Percentiles rank a stretch among this genome's conserved stretches.
Evolutionary conservation across 2,888 invertebrate species (phyloP).

Genomic region (Agrenia bidenticulata): DNA sequence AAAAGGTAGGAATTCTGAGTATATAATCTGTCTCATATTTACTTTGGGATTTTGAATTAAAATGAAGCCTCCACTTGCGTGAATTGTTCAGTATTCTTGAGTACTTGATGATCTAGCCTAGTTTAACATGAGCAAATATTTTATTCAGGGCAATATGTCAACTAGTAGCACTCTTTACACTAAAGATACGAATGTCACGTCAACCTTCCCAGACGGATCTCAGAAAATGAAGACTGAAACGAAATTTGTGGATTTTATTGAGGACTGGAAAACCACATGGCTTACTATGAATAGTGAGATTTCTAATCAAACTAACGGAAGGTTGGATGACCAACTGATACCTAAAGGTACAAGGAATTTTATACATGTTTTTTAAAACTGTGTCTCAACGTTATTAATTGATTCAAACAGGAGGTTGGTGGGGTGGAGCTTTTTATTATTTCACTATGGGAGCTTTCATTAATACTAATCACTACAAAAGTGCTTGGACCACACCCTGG

Average conservation of each 20-base stretch:
- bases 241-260: conserved; percentile 40
- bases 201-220: conserved; percentile 42
- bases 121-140: too few species aligned
- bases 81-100: too few species aligned
- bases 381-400: neutral
- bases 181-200: conserved; percentile 27
- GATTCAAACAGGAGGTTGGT: conserved; percentile 37
- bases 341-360: conserved; percentile 45
- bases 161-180: conserved; percentile 39
- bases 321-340: conserved; percentile 41
- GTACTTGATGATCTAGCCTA: too few species aligned
- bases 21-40: neutral
- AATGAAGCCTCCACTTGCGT: too few species aligned
- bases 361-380: too few species aligned
- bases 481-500: conserved; percentile 35
- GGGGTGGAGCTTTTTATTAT: conserved; percentile 44
- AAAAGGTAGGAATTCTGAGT: conserved; percentile 24
- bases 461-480: conserved; percentile 40
- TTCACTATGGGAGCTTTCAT: conserved; percentile 43
- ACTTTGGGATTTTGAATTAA: too few species aligned
- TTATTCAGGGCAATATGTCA: conserved; percentile 23
- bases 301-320: conserved; percentile 35
- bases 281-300: conserved; percentile 42
- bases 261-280: conserved; percentile 46
- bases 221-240: conserved; percentile 46